phyloP scores from a whole-genome alignment of 2,888 invertebrate species.

The Eristalis intricaria region DNA sequence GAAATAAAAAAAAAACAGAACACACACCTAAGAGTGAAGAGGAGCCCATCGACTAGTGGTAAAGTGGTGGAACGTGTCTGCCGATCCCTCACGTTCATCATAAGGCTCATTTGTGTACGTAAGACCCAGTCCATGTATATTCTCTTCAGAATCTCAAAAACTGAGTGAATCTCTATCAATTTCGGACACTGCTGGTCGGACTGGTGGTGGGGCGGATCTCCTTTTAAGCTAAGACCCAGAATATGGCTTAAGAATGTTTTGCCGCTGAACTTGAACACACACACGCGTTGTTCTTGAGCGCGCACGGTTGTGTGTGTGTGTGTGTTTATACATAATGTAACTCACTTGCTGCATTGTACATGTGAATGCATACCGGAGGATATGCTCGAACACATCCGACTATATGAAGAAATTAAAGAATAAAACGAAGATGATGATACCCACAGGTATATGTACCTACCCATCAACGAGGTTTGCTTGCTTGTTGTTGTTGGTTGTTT shows the following conservation, averaged over 20 bases:
- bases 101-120: constrained; percentile 49
- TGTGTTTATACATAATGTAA: neutral
- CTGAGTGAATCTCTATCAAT: constrained; percentile 16
- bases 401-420: neutral
- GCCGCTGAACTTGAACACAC: constrained; percentile 61
- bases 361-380: constrained; percentile 5
- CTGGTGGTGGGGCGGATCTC: constrained; percentile 54
- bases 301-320: constrained; percentile 14
- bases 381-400: neutral
- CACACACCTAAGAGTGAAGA: constrained; percentile 22
- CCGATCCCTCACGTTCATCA: constrained; percentile 65
- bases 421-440: constrained; percentile 33
- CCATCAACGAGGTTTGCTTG: constrained; percentile 31
- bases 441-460: constrained; percentile 22
- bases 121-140: neutral
- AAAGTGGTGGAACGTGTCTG: constrained; percentile 67
- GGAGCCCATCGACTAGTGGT: constrained; percentile 35
- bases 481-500: constrained; percentile 53
- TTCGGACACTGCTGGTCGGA: constrained; percentile 17
- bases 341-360: neutral
- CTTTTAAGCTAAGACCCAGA: constrained; percentile 58
- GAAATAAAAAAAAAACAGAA: constrained; percentile 8
- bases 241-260: constrained; percentile 62
- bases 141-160: neutral
- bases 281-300: too few species aligned